Conservation (phyloP, 2,888 invertebrate genomes). For the Synergus umbraculus region DNA sequence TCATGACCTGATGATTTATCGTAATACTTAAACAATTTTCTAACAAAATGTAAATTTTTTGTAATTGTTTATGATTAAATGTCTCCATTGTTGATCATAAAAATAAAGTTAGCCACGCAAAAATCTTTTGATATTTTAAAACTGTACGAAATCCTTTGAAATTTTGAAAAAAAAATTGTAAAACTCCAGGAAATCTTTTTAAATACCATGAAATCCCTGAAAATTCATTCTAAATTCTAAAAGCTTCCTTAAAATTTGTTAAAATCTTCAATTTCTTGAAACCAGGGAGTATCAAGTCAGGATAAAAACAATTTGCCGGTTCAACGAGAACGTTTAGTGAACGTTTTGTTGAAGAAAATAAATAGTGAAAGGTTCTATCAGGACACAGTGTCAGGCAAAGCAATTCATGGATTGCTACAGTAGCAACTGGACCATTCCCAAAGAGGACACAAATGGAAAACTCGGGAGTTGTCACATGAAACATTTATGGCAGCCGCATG, state of each 20-base stretch:
- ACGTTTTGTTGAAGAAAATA: not conserved
- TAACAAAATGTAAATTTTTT: not conserved
- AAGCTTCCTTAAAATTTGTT: too few species aligned
- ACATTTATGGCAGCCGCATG: slow-evolving; percentile 30
- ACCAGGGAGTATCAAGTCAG: not conserved
- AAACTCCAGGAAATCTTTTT: too few species aligned
- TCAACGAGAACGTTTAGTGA: not conserved
- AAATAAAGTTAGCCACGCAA: too few species aligned
- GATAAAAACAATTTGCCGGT: not conserved
- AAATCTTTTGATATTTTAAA: too few species aligned
- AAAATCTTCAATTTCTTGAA: not conserved
- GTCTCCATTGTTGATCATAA: too few species aligned
- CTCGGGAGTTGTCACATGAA: slow-evolving; percentile 19
- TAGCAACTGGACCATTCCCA: not conserved
- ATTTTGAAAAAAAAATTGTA: too few species aligned
- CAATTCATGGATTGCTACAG: not conserved
- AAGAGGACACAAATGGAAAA: not conserved
- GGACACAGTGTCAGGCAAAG: not conserved
- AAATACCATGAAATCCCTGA: too few species aligned
- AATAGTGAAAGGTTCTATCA: not conserved
- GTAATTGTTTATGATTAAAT: not conserved
- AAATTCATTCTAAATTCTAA: too few species aligned
- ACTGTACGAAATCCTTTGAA: too few species aligned
- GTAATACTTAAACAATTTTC: not conserved
- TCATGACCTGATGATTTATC: not conserved